Evolutionary conservation across 2,797 vertebrate species (phyloP).

Genomic region (Sternotherus odoratus): DNA sequence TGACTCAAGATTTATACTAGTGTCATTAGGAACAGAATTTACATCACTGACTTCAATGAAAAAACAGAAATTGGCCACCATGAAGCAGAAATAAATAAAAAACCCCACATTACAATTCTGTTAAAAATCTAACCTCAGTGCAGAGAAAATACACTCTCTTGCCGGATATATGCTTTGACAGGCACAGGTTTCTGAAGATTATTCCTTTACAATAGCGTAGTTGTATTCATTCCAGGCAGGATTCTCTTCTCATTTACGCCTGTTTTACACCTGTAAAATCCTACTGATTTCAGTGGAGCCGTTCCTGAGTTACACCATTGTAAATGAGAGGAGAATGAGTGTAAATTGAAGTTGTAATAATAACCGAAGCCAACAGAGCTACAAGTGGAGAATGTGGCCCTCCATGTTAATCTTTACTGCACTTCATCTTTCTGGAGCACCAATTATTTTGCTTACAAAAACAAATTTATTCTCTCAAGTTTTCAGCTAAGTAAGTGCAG

Average conservation of each 20-base stretch:
- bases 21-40: not conserved
- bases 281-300: not conserved
- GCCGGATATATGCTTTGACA: constrained; percentile 53
- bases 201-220: not conserved
- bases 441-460: not conserved
- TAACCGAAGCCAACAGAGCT: constrained; percentile 14
- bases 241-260: constrained; percentile 19
- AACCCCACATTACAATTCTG: not conserved
- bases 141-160: constrained; percentile 65
- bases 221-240: not conserved
- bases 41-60: constrained; percentile 62
- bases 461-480: not conserved
- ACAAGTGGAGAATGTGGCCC: not conserved
- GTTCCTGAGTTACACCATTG: not conserved
- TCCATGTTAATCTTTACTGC: not conserved
- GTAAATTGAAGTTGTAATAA: constrained; percentile 1
- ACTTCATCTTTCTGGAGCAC: not conserved
- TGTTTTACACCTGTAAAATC: not conserved
- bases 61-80: constrained; percentile 35
- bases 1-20: constrained; percentile 2
- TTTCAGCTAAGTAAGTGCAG: not conserved
- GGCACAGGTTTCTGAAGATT: constrained; percentile 22
- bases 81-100: not conserved
- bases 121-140: constrained; percentile 33
- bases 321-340: not conserved